These are phyloP conservation scores for Bergia sp. DNA, from an alignment of 92 coral and sea anemone species.

Conservation along the genomic window DNA sequence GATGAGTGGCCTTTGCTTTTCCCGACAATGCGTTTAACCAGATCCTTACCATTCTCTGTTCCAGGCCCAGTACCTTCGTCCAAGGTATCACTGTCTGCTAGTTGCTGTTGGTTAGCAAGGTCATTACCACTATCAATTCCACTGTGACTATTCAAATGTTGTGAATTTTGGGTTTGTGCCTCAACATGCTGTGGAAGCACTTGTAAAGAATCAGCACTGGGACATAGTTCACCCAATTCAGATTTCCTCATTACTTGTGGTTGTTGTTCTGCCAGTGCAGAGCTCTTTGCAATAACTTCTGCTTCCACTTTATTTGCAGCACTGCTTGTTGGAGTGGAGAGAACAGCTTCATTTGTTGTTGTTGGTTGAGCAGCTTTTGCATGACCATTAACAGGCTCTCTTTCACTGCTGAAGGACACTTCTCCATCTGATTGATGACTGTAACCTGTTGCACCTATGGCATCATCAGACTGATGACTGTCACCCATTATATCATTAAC, in stretches of 20 bases:
- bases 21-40: background rate
- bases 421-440: background rate
- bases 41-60: background rate
- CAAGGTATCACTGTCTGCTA: background rate
- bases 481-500: background rate
- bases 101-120: background rate
- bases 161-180: background rate
- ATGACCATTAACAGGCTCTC: background rate
- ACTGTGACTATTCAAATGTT: background rate
- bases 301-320: background rate
- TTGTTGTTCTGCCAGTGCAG: background rate
- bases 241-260: background rate
- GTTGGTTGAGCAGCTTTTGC: background rate
- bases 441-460: conserved; percentile 2
- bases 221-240: background rate
- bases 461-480: background rate
- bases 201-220: background rate
- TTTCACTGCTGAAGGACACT: too few species aligned
- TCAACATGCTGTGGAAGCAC: background rate
- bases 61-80: background rate
- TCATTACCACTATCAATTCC: background rate
- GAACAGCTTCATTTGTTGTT: background rate
- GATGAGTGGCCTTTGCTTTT: conserved; percentile 6
- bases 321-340: background rate
- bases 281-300: background rate